Evolutionary conservation across 2,113 vertebrate species (phyloP).

Genomic region (Eudorcas thomsonii): DNA sequence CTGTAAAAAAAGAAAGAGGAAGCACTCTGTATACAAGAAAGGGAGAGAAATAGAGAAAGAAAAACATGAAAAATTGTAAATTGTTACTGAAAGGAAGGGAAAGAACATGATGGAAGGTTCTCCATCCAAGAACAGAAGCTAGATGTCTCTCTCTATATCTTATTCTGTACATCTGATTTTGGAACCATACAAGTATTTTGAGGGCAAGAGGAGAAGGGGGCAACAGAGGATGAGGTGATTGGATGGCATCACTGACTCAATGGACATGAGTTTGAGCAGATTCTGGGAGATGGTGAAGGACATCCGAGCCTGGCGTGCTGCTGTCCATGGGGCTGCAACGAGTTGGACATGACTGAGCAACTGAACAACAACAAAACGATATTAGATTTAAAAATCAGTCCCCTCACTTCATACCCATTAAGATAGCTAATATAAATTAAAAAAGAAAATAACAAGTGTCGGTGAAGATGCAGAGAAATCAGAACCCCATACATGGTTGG

Average conservation of each 20-base stretch:
- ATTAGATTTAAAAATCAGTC: neutral
- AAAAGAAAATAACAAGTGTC: neutral
- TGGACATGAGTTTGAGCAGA: neutral
- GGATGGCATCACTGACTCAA: neutral
- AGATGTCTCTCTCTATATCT: neutral
- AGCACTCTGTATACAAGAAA: neutral
- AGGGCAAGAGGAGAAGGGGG: neutral
- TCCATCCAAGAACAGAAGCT: neutral
- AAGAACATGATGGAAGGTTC: neutral
- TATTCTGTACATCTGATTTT: neutral
- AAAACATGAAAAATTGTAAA: neutral
- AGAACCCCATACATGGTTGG: neutral
- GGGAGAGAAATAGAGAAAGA: neutral
- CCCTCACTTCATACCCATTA: neutral
- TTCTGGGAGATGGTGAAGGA: neutral
- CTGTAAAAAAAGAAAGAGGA: neutral
- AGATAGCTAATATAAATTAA: neutral
- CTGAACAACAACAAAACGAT: neutral
- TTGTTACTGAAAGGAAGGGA: neutral
- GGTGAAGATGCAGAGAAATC: neutral
- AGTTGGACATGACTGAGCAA: neutral
- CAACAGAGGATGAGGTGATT: neutral
- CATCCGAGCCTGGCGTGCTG: neutral
- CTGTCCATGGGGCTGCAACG: neutral
- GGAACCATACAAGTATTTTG: neutral